Conservation (phyloP, 64 coral and sea anemone species). For the Montipora efflorescens region DNA sequence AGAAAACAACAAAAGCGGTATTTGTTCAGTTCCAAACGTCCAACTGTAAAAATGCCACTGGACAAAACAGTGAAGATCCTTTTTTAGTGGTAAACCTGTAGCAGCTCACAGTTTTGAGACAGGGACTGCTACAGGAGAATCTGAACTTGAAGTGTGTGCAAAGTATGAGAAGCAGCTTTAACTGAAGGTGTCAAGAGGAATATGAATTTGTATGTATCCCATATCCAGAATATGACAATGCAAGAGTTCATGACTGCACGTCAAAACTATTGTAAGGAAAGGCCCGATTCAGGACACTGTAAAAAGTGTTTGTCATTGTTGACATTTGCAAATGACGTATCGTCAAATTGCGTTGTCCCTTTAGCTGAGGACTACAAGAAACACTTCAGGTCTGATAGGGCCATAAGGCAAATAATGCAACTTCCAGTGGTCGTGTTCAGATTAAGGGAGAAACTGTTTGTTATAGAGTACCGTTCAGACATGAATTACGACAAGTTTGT, state of each 20-base stretch:
- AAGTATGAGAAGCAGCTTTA: slow-evolving; percentile 55
- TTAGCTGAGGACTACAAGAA: slow-evolving; percentile 49
- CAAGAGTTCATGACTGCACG: slow-evolving; percentile 52
- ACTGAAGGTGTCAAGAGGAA: slow-evolving; percentile 20
- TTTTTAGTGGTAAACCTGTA: too few species aligned
- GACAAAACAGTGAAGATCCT: too few species aligned
- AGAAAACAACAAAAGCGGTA: too few species aligned
- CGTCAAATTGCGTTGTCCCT: slow-evolving; percentile 16
- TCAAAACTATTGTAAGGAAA: slow-evolving; percentile 28
- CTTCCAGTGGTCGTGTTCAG: slow-evolving; percentile 69
- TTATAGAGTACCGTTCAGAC: slow-evolving; percentile 7
- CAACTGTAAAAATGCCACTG: too few species aligned
- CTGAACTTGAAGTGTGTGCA: too few species aligned
- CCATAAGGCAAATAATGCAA: slow-evolving; percentile 44
- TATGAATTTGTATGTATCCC: slow-evolving; percentile 52
- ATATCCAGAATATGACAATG: slow-evolving; percentile 53
- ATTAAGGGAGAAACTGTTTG: slow-evolving; percentile 62
- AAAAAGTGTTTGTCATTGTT: slow-evolving; percentile 60
- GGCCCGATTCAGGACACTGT: neutral
- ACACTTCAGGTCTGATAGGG: slow-evolving; percentile 33
- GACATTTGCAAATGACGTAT: slow-evolving; percentile 37
- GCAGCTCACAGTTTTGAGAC: too few species aligned
- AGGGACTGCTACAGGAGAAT: too few species aligned
- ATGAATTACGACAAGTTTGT: slow-evolving; percentile 36
- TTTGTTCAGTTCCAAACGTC: too few species aligned